Conservation (phyloP, 2,888 invertebrate genomes). For the Phoronis australis region DNA sequence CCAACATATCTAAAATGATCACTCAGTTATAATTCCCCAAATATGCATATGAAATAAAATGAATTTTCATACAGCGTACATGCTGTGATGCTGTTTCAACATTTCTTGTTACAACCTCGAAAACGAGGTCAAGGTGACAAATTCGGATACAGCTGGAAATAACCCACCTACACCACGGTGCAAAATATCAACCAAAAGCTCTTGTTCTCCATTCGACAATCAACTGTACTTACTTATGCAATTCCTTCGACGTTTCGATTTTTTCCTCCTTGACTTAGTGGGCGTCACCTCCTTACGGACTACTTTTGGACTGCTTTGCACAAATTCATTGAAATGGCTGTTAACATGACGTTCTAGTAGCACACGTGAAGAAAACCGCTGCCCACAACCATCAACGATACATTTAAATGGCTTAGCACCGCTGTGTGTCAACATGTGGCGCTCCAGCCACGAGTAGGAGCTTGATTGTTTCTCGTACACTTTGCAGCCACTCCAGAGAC, state of each 20-base stretch:
- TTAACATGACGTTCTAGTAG: slow-evolving; percentile 89
- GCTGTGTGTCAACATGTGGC: slow-evolving; percentile 85
- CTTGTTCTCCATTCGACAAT: too few species aligned
- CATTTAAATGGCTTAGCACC: slow-evolving; percentile 92
- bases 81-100: too few species aligned
- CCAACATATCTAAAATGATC: too few species aligned
- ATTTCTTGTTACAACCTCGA: too few species aligned
- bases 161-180: too few species aligned
- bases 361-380: slow-evolving; percentile 54
- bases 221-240: slow-evolving; percentile 88
- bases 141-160: too few species aligned
- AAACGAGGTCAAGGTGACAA: too few species aligned
- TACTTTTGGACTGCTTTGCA: slow-evolving; percentile 42
- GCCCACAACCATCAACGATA: slow-evolving; percentile 87
- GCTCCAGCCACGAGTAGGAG: slow-evolving; percentile 86
- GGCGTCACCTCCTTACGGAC: slow-evolving; percentile 66
- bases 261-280: slow-evolving; percentile 82
- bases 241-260: slow-evolving; percentile 77
- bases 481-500: slow-evolving; percentile 90
- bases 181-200: too few species aligned
- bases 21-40: too few species aligned
- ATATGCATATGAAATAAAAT: too few species aligned
- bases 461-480: slow-evolving; percentile 88
- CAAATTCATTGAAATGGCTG: slow-evolving; percentile 71
- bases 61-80: too few species aligned